Evolutionary conservation across 2,888 invertebrate genomes (phyloP).

Genomic region (Drosophila nr. fundita): DNA sequence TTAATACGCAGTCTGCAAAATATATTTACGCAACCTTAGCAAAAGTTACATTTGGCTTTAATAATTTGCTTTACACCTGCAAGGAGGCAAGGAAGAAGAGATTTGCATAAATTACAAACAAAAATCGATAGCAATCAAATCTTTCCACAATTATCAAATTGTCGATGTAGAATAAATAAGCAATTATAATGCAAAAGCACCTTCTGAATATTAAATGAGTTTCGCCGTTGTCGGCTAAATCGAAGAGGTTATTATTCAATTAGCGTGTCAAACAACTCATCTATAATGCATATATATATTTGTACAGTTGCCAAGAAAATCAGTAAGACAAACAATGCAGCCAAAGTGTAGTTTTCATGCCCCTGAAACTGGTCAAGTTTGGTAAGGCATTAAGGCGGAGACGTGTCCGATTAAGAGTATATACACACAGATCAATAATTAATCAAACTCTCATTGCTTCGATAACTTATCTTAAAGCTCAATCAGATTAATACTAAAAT

Average conservation of each 20-base stretch:
- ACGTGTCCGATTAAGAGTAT: neutral
- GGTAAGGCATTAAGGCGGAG: neutral
- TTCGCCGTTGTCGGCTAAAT: conserved; percentile 16
- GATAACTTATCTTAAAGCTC: neutral
- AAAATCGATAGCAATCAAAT: conserved; percentile 15
- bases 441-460: neutral
- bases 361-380: neutral
- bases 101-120: neutral
- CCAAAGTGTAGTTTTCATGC: neutral
- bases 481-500: no score
- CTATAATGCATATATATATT: conserved; percentile 45
- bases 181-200: conserved; percentile 8
- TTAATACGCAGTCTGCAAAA: neutral
- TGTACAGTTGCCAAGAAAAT: neutral
- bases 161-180: conserved; percentile 9
- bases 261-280: conserved; percentile 60
- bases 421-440: neutral
- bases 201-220: conserved; percentile 12
- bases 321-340: conserved; percentile 18
- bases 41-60: neutral
- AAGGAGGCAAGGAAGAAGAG: neutral
- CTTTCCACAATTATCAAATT: conserved; percentile 14
- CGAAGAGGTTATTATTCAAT: conserved; percentile 63
- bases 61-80: neutral
- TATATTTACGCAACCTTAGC: neutral